Evolutionary conservation across 1,140 invertebrate species (phyloP).

Genomic region (Ooceraea biroi): DNA sequence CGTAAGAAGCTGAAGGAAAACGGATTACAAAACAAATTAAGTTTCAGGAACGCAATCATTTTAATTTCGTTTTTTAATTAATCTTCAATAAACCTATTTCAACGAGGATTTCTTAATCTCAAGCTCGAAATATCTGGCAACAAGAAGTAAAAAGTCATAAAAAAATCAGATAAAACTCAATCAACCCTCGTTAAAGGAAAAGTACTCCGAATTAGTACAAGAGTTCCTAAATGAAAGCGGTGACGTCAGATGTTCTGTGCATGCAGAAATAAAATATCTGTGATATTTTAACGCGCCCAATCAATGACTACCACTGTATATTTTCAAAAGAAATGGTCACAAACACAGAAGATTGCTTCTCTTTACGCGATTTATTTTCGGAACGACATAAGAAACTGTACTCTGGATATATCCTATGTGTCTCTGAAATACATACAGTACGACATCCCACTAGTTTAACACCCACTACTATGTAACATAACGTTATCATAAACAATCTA

Average conservation of each 20-base stretch:
- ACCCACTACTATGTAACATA: too few species aligned
- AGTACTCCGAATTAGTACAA: not conserved
- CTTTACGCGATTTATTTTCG: not conserved
- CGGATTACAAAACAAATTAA: not conserved
- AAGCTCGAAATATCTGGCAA: not conserved
- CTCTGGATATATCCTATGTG: too few species aligned
- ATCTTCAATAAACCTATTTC: not conserved
- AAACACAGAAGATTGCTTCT: not conserved
- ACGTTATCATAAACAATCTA: slow-evolving; percentile 10
- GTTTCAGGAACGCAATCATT: not conserved
- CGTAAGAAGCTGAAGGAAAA: not conserved
- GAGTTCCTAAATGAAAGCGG: slow-evolving; percentile 20
- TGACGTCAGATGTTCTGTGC: not conserved
- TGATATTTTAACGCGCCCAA: slow-evolving; percentile 8
- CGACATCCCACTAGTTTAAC: not conserved
- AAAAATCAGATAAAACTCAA: not conserved
- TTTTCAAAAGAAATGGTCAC: not conserved
- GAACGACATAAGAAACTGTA: slow-evolving; percentile 1
- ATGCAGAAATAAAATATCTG: slow-evolving; percentile 10
- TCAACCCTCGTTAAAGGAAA: slow-evolving; percentile 29
- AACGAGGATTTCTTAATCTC: not conserved
- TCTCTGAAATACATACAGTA: not conserved
- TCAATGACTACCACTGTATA: slow-evolving; percentile 1
- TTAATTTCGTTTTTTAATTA: not conserved
- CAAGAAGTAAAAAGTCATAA: not conserved